Percentiles rank a stretch among this genome's conserved stretches.
These are phyloP conservation scores for Temnothorax nylanderi DNA, from an alignment of 1,140 invertebrate species.

Conservation along the genomic window DNA sequence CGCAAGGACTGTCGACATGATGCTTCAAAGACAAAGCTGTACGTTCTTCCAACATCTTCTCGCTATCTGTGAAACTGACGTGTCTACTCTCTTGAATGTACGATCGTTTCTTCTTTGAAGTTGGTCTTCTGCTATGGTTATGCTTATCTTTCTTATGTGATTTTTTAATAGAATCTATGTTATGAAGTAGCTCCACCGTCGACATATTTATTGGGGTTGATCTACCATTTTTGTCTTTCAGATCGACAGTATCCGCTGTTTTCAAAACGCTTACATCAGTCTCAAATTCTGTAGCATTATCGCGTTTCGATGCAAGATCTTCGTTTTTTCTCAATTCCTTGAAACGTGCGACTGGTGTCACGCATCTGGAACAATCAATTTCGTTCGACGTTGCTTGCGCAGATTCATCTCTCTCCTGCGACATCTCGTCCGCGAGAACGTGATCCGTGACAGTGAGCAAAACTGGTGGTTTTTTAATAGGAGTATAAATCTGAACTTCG, in stretches of 20 bases:
- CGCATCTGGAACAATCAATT: slow-evolving; percentile 56
- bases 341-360: slow-evolving; percentile 47
- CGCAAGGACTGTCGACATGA: not conserved
- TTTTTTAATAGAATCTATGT: slow-evolving; percentile 80
- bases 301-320: not conserved
- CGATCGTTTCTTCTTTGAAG: slow-evolving; percentile 5
- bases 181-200: slow-evolving; percentile 71
- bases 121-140: slow-evolving; percentile 8
- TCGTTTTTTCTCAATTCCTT: slow-evolving; percentile 14
- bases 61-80: not conserved
- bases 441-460: not conserved
- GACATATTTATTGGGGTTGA: slow-evolving; percentile 74
- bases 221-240: slow-evolving; percentile 61
- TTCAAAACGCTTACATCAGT: not conserved
- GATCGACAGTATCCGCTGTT: not conserved
- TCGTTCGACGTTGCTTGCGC: not conserved
- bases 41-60: not conserved
- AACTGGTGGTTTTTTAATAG: slow-evolving; percentile 75
- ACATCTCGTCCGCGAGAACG: not conserved
- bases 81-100: not conserved
- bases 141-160: slow-evolving; percentile 82
- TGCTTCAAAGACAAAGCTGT: not conserved
- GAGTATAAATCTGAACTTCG: slow-evolving; percentile 81
- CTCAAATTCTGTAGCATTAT: not conserved
- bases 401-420: slow-evolving; percentile 13